Percentiles rank a stretch among this genome's conserved stretches.
Conservation (phyloP, 2,113 vertebrate species). For the Ginglymostoma cirratum region DNA sequence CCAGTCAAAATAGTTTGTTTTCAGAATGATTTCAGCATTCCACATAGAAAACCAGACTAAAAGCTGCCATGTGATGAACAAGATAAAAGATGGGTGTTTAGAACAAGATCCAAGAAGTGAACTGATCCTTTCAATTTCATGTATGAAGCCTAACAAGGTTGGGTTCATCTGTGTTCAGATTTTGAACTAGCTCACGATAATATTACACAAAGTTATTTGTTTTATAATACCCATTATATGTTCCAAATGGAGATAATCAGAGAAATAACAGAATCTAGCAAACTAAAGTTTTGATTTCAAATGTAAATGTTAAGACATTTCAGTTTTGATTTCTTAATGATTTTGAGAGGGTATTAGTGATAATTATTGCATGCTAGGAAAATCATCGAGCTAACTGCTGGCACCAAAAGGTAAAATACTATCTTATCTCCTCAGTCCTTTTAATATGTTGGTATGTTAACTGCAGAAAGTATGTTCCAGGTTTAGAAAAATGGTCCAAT, state of each 20-base stretch:
- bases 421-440: neutral
- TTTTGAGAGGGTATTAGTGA: neutral
- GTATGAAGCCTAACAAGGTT: neutral
- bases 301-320: neutral
- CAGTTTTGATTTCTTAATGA: neutral
- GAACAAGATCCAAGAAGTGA: neutral
- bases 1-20: neutral
- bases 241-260: neutral
- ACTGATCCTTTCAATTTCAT: neutral
- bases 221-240: neutral
- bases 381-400: neutral
- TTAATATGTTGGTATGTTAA: neutral
- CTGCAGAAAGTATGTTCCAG: neutral
- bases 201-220: neutral
- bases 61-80: neutral
- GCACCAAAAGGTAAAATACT: neutral
- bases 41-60: neutral
- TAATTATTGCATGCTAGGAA: constrained; percentile 11
- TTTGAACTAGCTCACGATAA: neutral
- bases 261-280: neutral
- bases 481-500: neutral
- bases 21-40: neutral
- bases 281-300: neutral
- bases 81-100: neutral
- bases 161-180: neutral